Conservation (phyloP, 2,888 invertebrate genomes). For the Cetonia aurata region DNA sequence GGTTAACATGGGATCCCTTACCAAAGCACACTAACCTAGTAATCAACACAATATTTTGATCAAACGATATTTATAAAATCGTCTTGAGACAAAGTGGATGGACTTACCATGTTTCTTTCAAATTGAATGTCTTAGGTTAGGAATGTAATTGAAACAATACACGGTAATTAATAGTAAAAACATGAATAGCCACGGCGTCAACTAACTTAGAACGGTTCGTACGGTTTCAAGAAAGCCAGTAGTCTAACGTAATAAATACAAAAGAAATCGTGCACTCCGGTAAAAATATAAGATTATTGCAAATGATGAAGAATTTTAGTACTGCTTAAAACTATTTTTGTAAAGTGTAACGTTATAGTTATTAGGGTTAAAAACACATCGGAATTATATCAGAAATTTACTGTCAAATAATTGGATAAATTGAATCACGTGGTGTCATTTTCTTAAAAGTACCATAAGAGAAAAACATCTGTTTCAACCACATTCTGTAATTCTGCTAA, state of each 20-base stretch:
- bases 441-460: constrained; percentile 19
- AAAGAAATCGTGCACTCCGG: constrained; percentile 6
- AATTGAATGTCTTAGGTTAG: constrained; percentile 44
- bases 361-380: constrained; percentile 58
- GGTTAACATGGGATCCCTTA: constrained; percentile 51
- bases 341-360: constrained; percentile 48
- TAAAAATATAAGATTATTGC: constrained; percentile 18
- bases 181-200: constrained; percentile 65
- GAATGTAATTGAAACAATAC: constrained; percentile 51
- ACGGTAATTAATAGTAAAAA: constrained; percentile 61
- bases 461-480: constrained; percentile 14
- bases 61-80: constrained; percentile 6
- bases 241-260: constrained; percentile 21
- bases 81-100: constrained; percentile 1
- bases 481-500: constrained; percentile 1
- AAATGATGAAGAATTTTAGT: constrained; percentile 41
- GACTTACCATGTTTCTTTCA: constrained; percentile 52
- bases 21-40: constrained; percentile 53
- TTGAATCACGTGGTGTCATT: constrained; percentile 55
- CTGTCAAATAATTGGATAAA: constrained; percentile 57
- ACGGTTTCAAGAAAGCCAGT: constrained; percentile 28
- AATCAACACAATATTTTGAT: constrained; percentile 44
- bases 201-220: constrained; percentile 38
- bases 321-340: constrained; percentile 47
- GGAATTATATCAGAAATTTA: constrained; percentile 54